These are phyloP conservation scores for Dryomyza anilis DNA, from an alignment of 2,888 invertebrate species.

Conservation along the genomic window DNA sequence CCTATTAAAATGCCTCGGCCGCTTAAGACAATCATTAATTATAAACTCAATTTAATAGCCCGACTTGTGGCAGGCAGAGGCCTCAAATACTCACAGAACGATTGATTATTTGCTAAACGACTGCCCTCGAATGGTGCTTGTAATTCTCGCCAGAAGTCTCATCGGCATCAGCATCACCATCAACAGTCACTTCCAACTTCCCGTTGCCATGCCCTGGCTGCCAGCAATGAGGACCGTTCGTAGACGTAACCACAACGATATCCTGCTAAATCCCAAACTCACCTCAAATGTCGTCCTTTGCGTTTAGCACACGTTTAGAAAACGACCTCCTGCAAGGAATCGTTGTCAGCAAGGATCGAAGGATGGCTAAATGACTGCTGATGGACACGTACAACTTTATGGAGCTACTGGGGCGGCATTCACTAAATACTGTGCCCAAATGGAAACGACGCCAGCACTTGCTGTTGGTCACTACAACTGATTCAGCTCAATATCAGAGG, in stretches of 20 bases:
- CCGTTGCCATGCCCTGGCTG: not conserved
- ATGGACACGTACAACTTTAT: conserved; percentile 1
- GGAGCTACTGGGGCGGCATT: not conserved
- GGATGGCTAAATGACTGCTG: not conserved
- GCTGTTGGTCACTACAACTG: too few relatives aligned
- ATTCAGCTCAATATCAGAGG: too few relatives aligned
- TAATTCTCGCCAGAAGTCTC: not conserved
- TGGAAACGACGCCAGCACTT: too few relatives aligned
- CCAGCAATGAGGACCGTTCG: not conserved
- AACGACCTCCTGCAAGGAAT: conserved; percentile 7
- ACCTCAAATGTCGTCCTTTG: conserved; percentile 5
- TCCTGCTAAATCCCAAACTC: conserved; percentile 2
- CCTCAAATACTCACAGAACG: too few relatives aligned
- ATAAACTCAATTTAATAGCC: conserved; percentile 9
- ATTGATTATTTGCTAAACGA: conserved; percentile 7
- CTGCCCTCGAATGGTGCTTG: not conserved
- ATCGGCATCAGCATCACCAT: not conserved
- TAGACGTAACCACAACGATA: not conserved
- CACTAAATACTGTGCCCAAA: too few relatives aligned
- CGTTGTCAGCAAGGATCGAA: not conserved
- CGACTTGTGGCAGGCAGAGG: not conserved
- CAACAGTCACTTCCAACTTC: not conserved
- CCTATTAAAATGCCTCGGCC: not conserved
- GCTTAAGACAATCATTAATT: conserved; percentile 12
- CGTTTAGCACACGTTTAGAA: conserved; percentile 9